Evolutionary conservation across 2,797 vertebrate genomes (phyloP), one percentile per base, ranked within the genome.

Genomic region (Anguilla pacifica): DNA sequence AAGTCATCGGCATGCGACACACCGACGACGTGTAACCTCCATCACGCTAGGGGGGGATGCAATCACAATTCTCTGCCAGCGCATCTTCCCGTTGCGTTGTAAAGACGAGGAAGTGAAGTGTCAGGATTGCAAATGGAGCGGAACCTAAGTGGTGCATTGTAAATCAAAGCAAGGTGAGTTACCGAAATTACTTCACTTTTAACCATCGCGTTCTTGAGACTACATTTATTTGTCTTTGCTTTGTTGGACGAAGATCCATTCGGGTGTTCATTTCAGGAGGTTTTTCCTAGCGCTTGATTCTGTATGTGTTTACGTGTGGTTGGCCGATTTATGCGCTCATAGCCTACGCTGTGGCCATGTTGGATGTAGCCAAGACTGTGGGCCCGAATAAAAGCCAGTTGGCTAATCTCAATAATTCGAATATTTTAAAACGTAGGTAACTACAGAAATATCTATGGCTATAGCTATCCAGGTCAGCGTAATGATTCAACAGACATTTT

Each of bases 101-200:
- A 11, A 7, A 57, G 72, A 77, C 64, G 64, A 31, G 49, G 85
- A 79, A 86, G 57, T 70, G 85, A 43, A 86, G 85, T 74, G 85
- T 46, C 46, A 57, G 93, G 10, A 43, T 94, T 93, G 94, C 93
- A 92, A 95, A 95, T 94, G 94, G 94, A 94, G 93, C 90, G 74
- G 86, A 83, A 64, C n/a, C 85, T 88, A 90, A 90, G 86, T 64
- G 6, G 64, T 53, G 7, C 61, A 82, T 5, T 91, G 85, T 95
- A 84, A 61, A 82, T 82, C 46, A 82, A 82, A 82, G 46, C 46
- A 82, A 82, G 79, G 79, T 82, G 79, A 51, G 79, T 51, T 49
- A n/a, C 43, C 4, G 79, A 82, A 49, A 49, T 82, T 11, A 49
- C 6, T 6, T 25, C 22, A 22, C 0, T 82, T 51, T 82, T 39